A percentile compares a stretch with the other conserved stretches of the same genome.
Evolutionary conservation across 2,797 vertebrate species (phyloP).

Genomic region (Sebastes taczanowskii): DNA sequence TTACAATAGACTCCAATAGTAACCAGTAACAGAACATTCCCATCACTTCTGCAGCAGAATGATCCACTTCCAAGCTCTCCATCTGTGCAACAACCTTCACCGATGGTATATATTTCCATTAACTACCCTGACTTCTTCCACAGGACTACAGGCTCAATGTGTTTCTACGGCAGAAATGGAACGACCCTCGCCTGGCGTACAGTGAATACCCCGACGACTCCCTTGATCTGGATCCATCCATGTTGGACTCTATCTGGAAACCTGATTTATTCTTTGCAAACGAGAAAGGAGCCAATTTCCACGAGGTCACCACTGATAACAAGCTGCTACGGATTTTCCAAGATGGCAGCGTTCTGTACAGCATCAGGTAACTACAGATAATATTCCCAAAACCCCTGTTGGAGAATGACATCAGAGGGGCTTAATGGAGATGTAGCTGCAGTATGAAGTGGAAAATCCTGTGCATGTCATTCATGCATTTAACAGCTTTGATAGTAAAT

Average conservation of each 20-base stretch:
- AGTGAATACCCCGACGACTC: conserved; percentile 92
- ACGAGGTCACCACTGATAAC: conserved; percentile 95
- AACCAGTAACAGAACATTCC: not conserved
- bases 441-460: not conserved
- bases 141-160: conserved; percentile 95
- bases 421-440: not conserved
- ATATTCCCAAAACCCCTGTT: not conserved
- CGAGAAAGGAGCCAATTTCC: conserved; percentile 95
- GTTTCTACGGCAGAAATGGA: conserved; percentile 94
- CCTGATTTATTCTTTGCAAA: conserved; percentile 96
- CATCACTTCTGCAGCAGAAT: conserved; percentile 6
- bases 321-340: conserved; percentile 95
- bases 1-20: not conserved
- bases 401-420: not conserved
- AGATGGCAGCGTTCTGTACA: conserved; percentile 94
- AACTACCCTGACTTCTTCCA: conserved; percentile 32
- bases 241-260: conserved; percentile 97
- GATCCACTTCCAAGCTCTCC: not conserved
- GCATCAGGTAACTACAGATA: conserved; percentile 87
- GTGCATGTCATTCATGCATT: not conserved
- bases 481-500: not conserved
- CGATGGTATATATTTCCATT: conserved; percentile 31
- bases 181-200: conserved; percentile 92
- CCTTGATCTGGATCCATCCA: conserved; percentile 93
- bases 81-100: conserved; percentile 3